Percentiles rank a stretch among this genome's conserved stretches.
These are phyloP conservation scores for Amblyjoppa proteus DNA, from an alignment of 2,888 invertebrate species.

Conservation along the genomic window DNA sequence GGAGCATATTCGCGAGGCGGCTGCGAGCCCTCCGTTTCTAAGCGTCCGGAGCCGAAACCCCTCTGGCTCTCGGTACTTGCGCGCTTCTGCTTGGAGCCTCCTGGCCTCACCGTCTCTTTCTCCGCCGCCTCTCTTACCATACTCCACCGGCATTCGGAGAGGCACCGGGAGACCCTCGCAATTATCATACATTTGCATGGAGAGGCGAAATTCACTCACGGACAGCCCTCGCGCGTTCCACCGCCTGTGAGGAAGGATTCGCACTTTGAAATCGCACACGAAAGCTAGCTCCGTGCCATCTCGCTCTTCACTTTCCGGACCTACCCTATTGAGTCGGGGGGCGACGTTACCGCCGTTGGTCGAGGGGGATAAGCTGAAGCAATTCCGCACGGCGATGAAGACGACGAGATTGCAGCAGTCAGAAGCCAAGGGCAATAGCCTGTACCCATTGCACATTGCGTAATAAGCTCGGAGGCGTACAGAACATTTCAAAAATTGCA, in stretches of 20 bases:
- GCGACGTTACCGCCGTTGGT: constrained; percentile 43
- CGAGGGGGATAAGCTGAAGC: constrained; percentile 52
- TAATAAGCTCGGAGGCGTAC: constrained; percentile 7
- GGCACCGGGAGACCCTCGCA: constrained; percentile 52
- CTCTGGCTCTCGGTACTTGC: constrained; percentile 39
- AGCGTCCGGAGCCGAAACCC: constrained; percentile 59
- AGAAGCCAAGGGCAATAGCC: constrained; percentile 43
- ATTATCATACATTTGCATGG: constrained; percentile 72
- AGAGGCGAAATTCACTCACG: constrained; percentile 62
- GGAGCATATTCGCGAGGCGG: constrained; percentile 56
- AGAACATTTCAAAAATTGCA: not conserved
- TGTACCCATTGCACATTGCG: not conserved
- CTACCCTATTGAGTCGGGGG: constrained; percentile 52
- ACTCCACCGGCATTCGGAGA: constrained; percentile 3
- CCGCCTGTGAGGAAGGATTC: constrained; percentile 50
- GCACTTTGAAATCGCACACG: constrained; percentile 54
- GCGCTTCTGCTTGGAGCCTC: constrained; percentile 13
- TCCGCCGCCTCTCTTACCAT: constrained; percentile 19
- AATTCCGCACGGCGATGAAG: constrained; percentile 55
- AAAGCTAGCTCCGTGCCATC: constrained; percentile 26
- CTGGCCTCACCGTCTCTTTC: constrained; percentile 19
- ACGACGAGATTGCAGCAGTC: constrained; percentile 60
- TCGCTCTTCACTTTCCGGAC: constrained; percentile 46
- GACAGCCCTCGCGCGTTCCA: constrained; percentile 44
- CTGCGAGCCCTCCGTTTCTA: constrained; percentile 47